A percentile compares a stretch with the other conserved stretches of the same genome.
Evolutionary conservation across 1,140 invertebrate genomes (phyloP).

Genomic region (Alviniconcha marisindica): DNA sequence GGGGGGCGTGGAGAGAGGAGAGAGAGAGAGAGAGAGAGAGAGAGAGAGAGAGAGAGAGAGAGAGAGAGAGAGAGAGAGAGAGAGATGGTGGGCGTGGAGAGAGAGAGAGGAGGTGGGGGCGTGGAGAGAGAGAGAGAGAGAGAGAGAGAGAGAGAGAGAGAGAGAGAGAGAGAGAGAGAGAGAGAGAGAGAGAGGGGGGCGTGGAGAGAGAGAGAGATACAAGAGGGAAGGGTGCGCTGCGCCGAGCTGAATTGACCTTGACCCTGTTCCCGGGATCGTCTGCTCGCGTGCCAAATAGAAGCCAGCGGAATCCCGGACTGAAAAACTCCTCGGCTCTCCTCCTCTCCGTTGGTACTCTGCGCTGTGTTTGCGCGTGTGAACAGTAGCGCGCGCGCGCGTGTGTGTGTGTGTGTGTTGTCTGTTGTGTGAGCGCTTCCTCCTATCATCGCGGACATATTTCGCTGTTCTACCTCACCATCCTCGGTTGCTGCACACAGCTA

Average conservation of each 20-base stretch:
- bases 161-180: slow-evolving; percentile 24
- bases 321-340: no score
- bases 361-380: no score
- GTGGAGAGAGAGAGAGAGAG: neutral
- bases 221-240: neutral
- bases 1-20: neutral
- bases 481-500: no score
- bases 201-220: neutral
- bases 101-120: neutral
- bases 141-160: neutral
- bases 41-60: slow-evolving; percentile 32
- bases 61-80: slow-evolving; percentile 26
- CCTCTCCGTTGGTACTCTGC: no score
- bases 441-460: no score
- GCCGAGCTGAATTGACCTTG: neutral
- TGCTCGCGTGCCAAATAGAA: neutral
- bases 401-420: no score
- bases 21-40: slow-evolving; percentile 23
- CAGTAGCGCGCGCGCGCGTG: neutral
- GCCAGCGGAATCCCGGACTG: neutral
- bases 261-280: no score
- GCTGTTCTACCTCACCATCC: no score
- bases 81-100: neutral
- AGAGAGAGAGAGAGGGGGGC: slow-evolving; percentile 5
- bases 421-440: no score